Conservation (phyloP, 37 sponge, comb jelly and placozoan species). For the Beroe ovata region DNA sequence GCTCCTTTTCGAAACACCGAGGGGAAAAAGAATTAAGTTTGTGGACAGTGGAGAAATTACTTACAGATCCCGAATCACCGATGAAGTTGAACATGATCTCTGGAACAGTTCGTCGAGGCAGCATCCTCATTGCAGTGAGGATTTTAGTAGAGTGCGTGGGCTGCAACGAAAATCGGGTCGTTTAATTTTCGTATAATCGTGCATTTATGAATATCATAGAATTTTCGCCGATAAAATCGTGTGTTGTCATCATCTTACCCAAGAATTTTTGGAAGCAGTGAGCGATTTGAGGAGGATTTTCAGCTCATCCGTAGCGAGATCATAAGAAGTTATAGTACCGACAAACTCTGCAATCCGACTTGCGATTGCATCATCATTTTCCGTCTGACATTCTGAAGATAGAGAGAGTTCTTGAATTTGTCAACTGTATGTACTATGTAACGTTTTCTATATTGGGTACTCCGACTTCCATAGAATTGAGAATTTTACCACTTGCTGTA, state of each 20-base stretch:
- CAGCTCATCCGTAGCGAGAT: conserved; percentile 25
- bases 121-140: conserved; percentile 37
- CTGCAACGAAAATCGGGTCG: not conserved
- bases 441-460: too few species aligned
- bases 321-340: conserved; percentile 49
- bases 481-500: too few species aligned
- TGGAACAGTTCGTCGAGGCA: conserved; percentile 14
- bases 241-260: not conserved
- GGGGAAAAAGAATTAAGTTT: too few species aligned
- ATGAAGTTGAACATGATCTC: conserved; percentile 49
- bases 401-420: too few species aligned
- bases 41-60: not conserved
- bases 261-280: not conserved
- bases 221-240: not conserved
- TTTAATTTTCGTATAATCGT: not conserved
- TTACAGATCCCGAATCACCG: conserved; percentile 12
- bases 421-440: too few species aligned
- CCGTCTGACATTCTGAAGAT: conserved; percentile 38
- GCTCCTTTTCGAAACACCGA: too few species aligned
- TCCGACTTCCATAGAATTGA: too few species aligned
- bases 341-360: conserved; percentile 47
- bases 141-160: not conserved
- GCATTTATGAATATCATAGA: not conserved
- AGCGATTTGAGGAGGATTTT: conserved; percentile 4
- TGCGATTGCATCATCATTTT: conserved; percentile 24